Base-by-base conservation (phyloP, 2,888 invertebrate genomes). In the Coenonympha glycerion region DNA sequence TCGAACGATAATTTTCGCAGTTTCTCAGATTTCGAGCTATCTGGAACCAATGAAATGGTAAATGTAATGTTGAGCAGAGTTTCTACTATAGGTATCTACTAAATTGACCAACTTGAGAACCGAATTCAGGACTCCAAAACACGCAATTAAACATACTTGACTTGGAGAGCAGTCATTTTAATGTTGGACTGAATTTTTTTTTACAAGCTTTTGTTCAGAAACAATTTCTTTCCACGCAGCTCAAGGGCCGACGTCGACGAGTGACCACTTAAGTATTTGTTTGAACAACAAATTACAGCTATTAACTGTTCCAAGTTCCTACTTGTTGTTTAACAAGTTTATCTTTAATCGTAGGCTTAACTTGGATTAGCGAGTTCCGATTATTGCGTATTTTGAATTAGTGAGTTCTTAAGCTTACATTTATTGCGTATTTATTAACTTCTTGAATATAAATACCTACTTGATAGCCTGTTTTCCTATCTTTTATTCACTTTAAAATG, bases 241-340 rank as follows among this genome's bases (percentile, higher is more conserved):
- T 11, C 31, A n/a, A 21, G 37, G 8, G 8, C 9, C 18, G n/a
- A 28, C 15, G 37, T 39, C 22, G 22, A 39, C 33, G 9, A 34
- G 36, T 49, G 19, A 42, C 28, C 41, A 21, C 22, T 48, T 28
- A 34, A 41, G 42, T 49, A 26, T 41, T 48, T 48, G 33, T 49
- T 49, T 49, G 49, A 42, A 21, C 36, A 36, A 42, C 36, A 49
- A 49, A 49, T 44, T 44, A 44, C 36, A 30, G 36, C 16, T 16
- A 42, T 49, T 49, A 49, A 28, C 21, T 42, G 19, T 30, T 49
- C 30, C 11, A 21, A 36, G 28, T 42, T 41, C 33, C 21, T 42
- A 34, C 34, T 33, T 9, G 21, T 13, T 40, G 26, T 34, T 41
- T 18, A 26, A 9, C 33, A 41, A 30, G 18, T 33, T 33, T 34